Percentiles rank a stretch among this genome's conserved stretches.
Evolutionary conservation across 2,113 vertebrate species (phyloP).

Genomic region (Hemichromis elongatus): DNA sequence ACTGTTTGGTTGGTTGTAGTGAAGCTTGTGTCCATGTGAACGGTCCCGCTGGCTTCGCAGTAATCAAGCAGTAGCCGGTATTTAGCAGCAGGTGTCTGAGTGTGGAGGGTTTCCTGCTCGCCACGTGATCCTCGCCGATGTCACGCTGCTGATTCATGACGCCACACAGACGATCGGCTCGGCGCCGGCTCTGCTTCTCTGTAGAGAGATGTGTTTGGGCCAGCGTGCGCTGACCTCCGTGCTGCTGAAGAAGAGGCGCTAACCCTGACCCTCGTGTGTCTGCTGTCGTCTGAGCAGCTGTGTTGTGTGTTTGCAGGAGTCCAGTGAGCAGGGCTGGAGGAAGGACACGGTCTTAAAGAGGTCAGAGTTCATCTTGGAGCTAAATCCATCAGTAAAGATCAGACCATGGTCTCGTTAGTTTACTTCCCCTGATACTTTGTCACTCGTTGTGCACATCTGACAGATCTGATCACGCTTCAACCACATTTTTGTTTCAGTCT

Average conservation of each 20-base stretch:
- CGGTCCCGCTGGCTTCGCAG: background rate
- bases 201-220: background rate
- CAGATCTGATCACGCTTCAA: background rate
- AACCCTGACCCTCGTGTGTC: no score
- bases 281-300: background rate
- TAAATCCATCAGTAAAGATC: background rate
- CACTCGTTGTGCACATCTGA: background rate
- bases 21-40: background rate
- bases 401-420: background rate
- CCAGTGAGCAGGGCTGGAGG: conserved; percentile 46
- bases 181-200: no score
- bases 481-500: background rate
- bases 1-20: background rate
- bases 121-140: background rate
- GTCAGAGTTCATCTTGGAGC: conserved; percentile 27
- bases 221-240: background rate
- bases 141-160: background rate
- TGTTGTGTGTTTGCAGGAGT: conserved; percentile 48
- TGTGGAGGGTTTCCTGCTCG: no score
- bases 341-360: conserved; percentile 41
- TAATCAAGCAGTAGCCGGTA: background rate
- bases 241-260: background rate
- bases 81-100: background rate
- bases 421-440: no score
- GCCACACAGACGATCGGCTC: background rate